Percentiles rank a stretch among this genome's conserved stretches.
Conservation (phyloP, 2,888 invertebrate species). For the Pheosia gnoma region DNA sequence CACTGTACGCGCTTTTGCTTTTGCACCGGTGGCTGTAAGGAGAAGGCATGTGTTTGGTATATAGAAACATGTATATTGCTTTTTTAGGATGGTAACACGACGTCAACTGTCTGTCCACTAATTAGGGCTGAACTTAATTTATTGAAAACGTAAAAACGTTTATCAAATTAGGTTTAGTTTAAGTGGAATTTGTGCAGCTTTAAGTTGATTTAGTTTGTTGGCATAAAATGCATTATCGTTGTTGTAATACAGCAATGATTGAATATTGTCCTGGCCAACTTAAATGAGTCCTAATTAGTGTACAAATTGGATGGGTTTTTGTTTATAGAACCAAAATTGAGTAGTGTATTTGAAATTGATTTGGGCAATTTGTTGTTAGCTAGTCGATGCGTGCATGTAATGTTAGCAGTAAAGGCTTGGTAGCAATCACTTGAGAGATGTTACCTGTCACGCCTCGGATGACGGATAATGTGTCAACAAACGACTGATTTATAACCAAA, state of each 20-base stretch:
- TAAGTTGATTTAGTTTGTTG: not conserved
- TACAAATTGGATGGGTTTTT: not conserved
- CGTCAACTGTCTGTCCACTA: not conserved
- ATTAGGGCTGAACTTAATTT: not conserved
- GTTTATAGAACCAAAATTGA: not conserved
- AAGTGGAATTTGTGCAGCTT: not conserved
- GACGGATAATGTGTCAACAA: slow-evolving; percentile 45
- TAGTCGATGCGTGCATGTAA: slow-evolving; percentile 60
- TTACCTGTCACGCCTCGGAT: slow-evolving; percentile 73
- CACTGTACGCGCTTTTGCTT: slow-evolving; percentile 50
- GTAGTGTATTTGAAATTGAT: not conserved
- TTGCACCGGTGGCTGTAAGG: slow-evolving; percentile 32
- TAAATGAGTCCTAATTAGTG: not conserved
- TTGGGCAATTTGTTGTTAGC: not conserved
- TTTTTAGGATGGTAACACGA: not conserved
- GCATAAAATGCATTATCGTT: not conserved
- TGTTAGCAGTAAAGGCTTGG: slow-evolving; percentile 49
- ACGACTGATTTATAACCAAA: slow-evolving; percentile 10
- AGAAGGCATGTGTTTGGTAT: slow-evolving; percentile 26
- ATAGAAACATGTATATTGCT: slow-evolving; percentile 16
- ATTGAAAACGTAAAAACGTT: not conserved
- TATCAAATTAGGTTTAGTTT: not conserved
- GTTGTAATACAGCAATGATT: too few relatives aligned
- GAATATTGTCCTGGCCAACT: not conserved
- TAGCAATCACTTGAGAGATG: slow-evolving; percentile 81